Conservation (phyloP, 2,797 vertebrate genomes). For the Threskiornis aethiopicus region DNA sequence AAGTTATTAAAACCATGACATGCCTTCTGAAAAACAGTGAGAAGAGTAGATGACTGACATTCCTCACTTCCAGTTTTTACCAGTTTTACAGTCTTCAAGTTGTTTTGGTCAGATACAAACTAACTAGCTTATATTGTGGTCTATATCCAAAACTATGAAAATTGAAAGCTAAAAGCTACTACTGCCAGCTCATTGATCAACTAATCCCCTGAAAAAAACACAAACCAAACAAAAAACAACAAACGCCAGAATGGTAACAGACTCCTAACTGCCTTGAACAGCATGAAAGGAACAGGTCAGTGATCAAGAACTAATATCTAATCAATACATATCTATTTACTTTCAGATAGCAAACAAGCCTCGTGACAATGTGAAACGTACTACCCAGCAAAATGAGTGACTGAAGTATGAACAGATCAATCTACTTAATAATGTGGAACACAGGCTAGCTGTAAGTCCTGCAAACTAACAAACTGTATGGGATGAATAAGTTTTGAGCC, state of each 20-base stretch:
- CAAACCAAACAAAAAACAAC: not conserved
- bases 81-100: not conserved
- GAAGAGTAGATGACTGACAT: not conserved
- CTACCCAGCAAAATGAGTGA: not conserved
- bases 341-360: not conserved
- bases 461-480: not conserved
- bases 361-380: not conserved
- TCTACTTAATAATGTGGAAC: not conserved
- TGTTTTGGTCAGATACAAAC: not conserved
- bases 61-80: not conserved
- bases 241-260: not conserved
- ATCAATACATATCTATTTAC: not conserved
- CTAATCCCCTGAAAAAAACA: not conserved
- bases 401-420: not conserved
- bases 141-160: not conserved
- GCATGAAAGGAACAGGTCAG: not conserved
- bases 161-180: not conserved
- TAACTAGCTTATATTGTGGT: not conserved
- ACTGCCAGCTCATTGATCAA: not conserved
- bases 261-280: not conserved
- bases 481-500: not conserved
- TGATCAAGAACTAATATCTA: not conserved
- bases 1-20: not conserved
- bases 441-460: not conserved
- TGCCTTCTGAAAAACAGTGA: not conserved